These are phyloP conservation scores for Diachasma alloeum DNA, from an alignment of 1,140 invertebrate genomes.

Conservation along the genomic window DNA sequence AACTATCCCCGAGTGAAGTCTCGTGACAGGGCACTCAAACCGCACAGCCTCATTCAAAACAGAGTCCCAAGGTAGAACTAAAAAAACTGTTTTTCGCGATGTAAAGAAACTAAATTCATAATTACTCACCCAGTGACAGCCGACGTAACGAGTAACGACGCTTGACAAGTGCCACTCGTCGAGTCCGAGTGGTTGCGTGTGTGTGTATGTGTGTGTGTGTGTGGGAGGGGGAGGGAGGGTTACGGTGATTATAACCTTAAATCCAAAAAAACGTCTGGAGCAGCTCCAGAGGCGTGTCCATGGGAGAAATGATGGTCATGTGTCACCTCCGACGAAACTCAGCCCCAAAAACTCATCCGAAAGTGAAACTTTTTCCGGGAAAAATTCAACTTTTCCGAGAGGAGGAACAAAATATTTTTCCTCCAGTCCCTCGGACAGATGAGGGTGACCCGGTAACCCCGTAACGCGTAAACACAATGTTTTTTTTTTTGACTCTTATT, in stretches of 20 bases:
- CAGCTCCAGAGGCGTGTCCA: constrained; percentile 15
- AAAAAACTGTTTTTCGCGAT: neutral
- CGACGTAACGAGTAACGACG: neutral
- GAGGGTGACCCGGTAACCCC: constrained; percentile 15
- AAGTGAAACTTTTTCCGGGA: neutral
- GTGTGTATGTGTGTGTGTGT: neutral
- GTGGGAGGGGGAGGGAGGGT: neutral
- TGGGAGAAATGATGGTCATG: neutral
- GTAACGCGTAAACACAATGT: neutral
- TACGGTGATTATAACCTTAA: constrained; percentile 22
- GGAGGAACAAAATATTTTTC: neutral
- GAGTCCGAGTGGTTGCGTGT: neutral
- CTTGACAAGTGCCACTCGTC: neutral
- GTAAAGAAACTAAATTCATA: neutral
- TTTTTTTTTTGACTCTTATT: neutral
- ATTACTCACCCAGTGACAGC: neutral
- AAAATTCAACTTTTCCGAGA: neutral
- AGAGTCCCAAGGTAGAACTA: too few species aligned
- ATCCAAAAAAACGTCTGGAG: constrained; percentile 15
- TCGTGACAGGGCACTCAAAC: too few species aligned
- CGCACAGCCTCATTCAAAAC: too few species aligned
- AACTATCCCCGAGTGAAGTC: neutral
- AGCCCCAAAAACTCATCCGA: neutral
- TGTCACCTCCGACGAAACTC: neutral
- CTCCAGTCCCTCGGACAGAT: neutral